Base-by-base conservation (phyloP, 2,888 invertebrate genomes). In the Tetranychus piercei region DNA sequence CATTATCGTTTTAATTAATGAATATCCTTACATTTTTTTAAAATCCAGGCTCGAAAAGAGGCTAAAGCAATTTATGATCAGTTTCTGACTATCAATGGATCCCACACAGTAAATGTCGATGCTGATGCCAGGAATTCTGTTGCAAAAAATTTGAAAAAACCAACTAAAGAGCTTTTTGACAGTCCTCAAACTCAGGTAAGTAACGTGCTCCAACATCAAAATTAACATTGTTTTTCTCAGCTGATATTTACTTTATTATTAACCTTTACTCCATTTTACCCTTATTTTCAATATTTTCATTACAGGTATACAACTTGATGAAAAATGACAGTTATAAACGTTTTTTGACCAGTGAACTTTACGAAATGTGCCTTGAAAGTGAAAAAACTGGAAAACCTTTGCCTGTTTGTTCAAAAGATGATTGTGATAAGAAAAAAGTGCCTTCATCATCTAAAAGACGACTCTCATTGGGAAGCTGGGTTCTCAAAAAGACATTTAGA, bases 281-380 rank as follows among this genome's bases (percentile, higher is more conserved):
- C 34, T 34, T 4, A 34, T 34, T 34, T 34, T 4, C 23, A 23
- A 23, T 23, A 5, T 34, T 5, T 34, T 34, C 34, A 34, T 34
- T 34, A 34, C 22, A 69, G 69, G 69, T 69, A 5, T 69, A 69
- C 22, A 69, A 69, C 20, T 23, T 69, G 20, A 69, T 69, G 69
- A 69, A 69, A 69, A 69, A 69, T 69, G 69, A 69, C 69, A 69
- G 69, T 69, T 69, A 69, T 69, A 69, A 69, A 69, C 69, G 69
- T 11, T 69, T 69, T 69, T 22, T 69, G 8, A 69, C 20, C 11
- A 23, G 22, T 69, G 69, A 69, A 23, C 69, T 69, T 6, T 69
- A 23, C 34, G 69, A 69, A 20, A 69, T 23, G 69, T 69, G 69
- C 69, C 34, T 69, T 9, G 69, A 69, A 69, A 69, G 69, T 69